phyloP scores from a whole-genome alignment of 2,888 invertebrate genomes.

The Oscheius sp. region DNA sequence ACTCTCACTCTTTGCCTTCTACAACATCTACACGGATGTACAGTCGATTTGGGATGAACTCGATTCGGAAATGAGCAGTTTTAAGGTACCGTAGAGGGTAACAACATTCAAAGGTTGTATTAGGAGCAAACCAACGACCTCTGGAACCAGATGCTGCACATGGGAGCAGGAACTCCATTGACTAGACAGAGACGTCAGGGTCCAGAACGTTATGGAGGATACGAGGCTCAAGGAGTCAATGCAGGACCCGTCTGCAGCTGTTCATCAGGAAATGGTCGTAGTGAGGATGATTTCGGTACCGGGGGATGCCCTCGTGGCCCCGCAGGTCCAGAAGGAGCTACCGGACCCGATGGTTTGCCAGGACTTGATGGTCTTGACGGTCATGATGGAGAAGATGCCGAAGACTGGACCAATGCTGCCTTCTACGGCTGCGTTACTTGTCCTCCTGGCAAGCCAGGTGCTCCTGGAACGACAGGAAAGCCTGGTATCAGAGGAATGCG shows the following conservation, averaged over 20 bases:
- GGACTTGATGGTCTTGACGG: conserved; percentile 53
- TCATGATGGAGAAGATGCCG: conserved; percentile 50
- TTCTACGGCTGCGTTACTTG: conserved; percentile 61
- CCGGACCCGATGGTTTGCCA: conserved; percentile 56
- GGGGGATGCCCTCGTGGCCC: conserved; percentile 62
- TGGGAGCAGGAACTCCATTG: conserved; percentile 60
- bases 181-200: conserved; percentile 58
- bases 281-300: conserved; percentile 55
- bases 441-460: conserved; percentile 56
- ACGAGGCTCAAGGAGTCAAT: conserved; percentile 63
- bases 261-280: conserved; percentile 57
- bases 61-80: conserved; percentile 59
- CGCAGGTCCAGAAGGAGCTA: conserved; percentile 53
- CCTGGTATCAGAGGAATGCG: conserved; percentile 63
- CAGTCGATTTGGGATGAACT: conserved; percentile 58
- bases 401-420: conserved; percentile 56
- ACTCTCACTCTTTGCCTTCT: conserved; percentile 57
- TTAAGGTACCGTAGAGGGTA: conserved; percentile 44
- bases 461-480: conserved; percentile 54
- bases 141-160: conserved; percentile 59
- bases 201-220: conserved; percentile 59
- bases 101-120: neutral
- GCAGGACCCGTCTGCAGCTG: conserved; percentile 58
- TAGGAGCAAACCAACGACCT: conserved; percentile 57
- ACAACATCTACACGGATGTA: conserved; percentile 59